Conservation (phyloP, 2,888 invertebrate genomes). For the Trachelus tabidus region DNA sequence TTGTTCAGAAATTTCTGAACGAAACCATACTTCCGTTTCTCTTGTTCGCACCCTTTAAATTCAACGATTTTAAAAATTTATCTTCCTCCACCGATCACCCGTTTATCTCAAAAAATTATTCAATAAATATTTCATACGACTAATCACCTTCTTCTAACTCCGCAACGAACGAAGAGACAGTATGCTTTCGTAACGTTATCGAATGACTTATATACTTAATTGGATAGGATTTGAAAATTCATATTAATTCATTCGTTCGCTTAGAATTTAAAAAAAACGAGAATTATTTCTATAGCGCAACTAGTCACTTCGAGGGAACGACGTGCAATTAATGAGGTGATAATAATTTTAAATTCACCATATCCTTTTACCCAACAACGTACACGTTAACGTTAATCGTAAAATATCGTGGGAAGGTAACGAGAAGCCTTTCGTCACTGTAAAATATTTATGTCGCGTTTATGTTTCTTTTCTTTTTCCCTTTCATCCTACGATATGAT, state of each 20-base stretch:
- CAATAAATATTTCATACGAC: constrained; percentile 16
- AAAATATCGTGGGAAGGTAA: neutral
- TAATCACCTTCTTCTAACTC: constrained; percentile 10
- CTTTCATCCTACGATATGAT: neutral
- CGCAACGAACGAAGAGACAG: neutral
- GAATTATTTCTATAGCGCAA: neutral
- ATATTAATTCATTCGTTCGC: neutral
- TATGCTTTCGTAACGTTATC: neutral
- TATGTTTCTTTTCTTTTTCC: neutral
- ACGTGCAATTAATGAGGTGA: neutral
- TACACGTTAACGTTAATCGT: neutral
- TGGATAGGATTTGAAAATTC: neutral
- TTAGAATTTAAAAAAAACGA: neutral
- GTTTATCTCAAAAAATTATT: constrained; percentile 16
- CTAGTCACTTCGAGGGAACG: neutral
- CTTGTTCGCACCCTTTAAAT: neutral
- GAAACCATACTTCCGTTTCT: constrained; percentile 10
- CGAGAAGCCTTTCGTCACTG: neutral
- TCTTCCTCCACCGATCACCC: neutral
- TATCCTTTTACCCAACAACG: neutral
- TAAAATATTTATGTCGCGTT: neutral
- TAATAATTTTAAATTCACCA: neutral
- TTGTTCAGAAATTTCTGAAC: constrained; percentile 9
- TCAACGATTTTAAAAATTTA: constrained; percentile 10
- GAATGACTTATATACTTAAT: neutral